Evolutionary conservation across 2,888 invertebrate species (phyloP), one percentile per base, ranked within the genome.

Genomic region (Drosophila parthenogenetica): DNA sequence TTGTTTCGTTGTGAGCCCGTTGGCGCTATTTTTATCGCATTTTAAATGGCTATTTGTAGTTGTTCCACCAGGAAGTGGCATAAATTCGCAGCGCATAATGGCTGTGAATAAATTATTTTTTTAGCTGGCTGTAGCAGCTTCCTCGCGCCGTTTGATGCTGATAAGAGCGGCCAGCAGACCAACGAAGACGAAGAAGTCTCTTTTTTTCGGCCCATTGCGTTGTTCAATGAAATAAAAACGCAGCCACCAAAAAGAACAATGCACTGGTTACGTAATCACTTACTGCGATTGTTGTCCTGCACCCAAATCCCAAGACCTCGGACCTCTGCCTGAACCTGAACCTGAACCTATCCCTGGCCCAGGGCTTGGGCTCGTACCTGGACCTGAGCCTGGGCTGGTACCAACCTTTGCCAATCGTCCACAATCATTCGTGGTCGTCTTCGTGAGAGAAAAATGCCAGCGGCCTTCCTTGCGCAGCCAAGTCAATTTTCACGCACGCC

Each of bases 41-140:
- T 89, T 89, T 89, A 90, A 90, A 89, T 87, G 89, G 82, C 89
- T 89, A 88, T 88, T 88, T 90, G 89, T 80, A 88, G 81, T 78
- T 78, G 89, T 83, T 83, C 69, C 77, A 89, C 89, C 89, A 90
- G 89, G 89, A 89, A 89, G 83, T 89, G 89, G 89, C 84, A 87
- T 87, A 83, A 88, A 86, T 86, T 86, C 82, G 78, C 82, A 81
- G 80, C 69, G 89, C 83, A 82, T 83, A 80, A 85, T 89, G 87
- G 81, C 82, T 81, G 87, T 84, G 85, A 87, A 90, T 89, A 89
- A 89, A 90, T 90, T 89, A 89, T 90, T 84, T 84, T 77, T 50
- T 14, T 32, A 55, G 57, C 57, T 62, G 53, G 68, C 73, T 76
- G 74, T 62, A 60, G 87, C 84, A 16, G 37, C 51, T 53, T 53